phyloP scores from a whole-genome alignment of 1,140 invertebrate species.

The Aphelinus atriplicis region DNA sequence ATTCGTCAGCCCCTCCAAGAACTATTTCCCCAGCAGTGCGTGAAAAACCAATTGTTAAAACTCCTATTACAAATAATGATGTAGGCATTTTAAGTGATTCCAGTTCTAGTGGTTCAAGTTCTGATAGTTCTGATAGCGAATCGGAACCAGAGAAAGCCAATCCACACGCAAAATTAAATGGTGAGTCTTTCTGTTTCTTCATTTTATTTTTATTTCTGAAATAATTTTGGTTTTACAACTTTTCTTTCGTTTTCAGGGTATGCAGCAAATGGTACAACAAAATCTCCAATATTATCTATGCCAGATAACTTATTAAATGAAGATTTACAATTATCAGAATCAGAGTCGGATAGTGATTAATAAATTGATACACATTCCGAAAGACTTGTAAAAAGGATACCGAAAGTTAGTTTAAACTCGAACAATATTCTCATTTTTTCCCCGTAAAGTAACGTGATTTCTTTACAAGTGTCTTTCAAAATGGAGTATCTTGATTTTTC shows the following conservation, averaged over 20 bases:
- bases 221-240: constrained; percentile 26
- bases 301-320: constrained; percentile 74
- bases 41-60: constrained; percentile 42
- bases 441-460: constrained; percentile 34
- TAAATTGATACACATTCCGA: constrained; percentile 40
- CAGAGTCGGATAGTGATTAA: constrained; percentile 72
- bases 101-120: constrained; percentile 58
- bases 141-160: constrained; percentile 52
- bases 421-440: constrained; percentile 32
- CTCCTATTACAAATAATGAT: constrained; percentile 44
- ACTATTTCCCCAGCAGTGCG: constrained; percentile 38
- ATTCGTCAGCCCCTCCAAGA: constrained; percentile 44
- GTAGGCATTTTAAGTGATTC: constrained; percentile 55
- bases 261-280: constrained; percentile 53
- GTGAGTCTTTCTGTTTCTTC: too few species aligned
- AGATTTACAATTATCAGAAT: constrained; percentile 81
- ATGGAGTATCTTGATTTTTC: constrained; percentile 35
- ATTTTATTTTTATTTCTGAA: constrained; percentile 1
- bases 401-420: constrained; percentile 37
- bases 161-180: too few species aligned
- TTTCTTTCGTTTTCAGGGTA: constrained; percentile 54
- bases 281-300: constrained; percentile 61
- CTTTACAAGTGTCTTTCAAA: constrained; percentile 39
- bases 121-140: constrained; percentile 61
- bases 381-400: constrained; percentile 38